Percentiles rank a stretch among this genome's conserved stretches.
Evolutionary conservation across 1,140 invertebrate species (phyloP).

Genomic region (Limonius californicus): DNA sequence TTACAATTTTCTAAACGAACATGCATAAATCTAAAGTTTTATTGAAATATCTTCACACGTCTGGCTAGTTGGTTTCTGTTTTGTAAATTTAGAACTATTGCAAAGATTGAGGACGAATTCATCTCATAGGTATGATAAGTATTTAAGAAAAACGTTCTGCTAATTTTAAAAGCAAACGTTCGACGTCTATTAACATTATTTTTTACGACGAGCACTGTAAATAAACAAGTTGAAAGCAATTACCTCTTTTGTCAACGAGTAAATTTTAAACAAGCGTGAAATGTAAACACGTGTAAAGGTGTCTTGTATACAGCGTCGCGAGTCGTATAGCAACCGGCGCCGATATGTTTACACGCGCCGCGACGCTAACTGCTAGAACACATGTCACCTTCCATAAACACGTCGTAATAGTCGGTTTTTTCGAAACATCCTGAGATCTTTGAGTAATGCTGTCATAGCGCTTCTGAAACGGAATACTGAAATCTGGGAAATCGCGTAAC

Average conservation of each 20-base stretch:
- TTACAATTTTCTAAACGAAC: no score
- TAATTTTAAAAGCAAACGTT: conserved; percentile 3
- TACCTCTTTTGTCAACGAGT: conserved; percentile 30
- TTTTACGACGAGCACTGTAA: conserved; percentile 7
- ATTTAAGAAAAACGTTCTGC: neutral
- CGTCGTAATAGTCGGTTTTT: conserved; percentile 8
- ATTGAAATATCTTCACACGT: no score
- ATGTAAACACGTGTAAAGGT: conserved; percentile 25
- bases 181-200: conserved; percentile 4
- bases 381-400: conserved; percentile 27
- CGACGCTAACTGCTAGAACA: conserved; percentile 16
- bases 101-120: no score
- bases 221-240: conserved; percentile 24
- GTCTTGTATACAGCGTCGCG: conserved; percentile 14
- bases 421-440: neutral
- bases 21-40: no score
- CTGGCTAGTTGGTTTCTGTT: no score
- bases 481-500: no score
- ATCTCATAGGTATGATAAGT: no score
- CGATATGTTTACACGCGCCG: conserved; percentile 25
- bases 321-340: conserved; percentile 28
- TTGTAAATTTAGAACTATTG: no score
- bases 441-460: conserved; percentile 1
- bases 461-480: neutral
- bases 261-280: conserved; percentile 23